Base-by-base conservation (phyloP, 2,888 invertebrate species). In the Chromoteleia sp. region DNA sequence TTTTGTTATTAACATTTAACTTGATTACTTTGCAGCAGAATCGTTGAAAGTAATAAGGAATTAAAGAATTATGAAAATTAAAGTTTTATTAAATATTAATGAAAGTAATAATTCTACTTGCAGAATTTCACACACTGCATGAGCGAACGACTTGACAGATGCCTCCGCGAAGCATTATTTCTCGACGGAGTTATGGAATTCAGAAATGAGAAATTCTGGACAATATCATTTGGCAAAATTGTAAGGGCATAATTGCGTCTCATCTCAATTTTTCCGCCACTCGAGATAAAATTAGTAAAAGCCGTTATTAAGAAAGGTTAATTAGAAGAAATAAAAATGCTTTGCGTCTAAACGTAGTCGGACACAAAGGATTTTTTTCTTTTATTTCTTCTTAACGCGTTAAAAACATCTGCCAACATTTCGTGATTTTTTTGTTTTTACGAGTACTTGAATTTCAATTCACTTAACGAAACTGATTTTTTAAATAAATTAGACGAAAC, bases 161-260 rank as follows among this genome's bases (percentile, higher is more conserved):
- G 93, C 67, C 87, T 94, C 33, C 89, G 94, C 25, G 94, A 94
- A 88, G 94, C 94, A 0, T 92, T 94, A 36, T 93, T 93, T 8
- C 92, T 95, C 59, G 94, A 95, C 85, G 94, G 94, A 5, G 94
- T 94, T 3, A 87, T 95, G 17, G 94, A 95, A 87, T 93, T 95
- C 84, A 90, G 93, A 81, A 93, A 94, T 84, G 94, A 94, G 84
- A 93, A 94, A 83, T 94, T 94, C 87, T 95, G 94, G 94, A 94
- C 94, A 4, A 89, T 94, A 21, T 93, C 94, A 41, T 94, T 94
- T 87, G 94, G 93, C 41, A 92, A 92, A 84, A 89, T 94, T 89
- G 94, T 93, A 88, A 87, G 87, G 73, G 43, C 50, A 61, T 19
- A 59, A 76, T 76, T 68, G 50, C 15, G 6, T 12, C 36, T 58